phyloP scores from a whole-genome alignment of 2,113 vertebrate species.

The Dromas ardeola region DNA sequence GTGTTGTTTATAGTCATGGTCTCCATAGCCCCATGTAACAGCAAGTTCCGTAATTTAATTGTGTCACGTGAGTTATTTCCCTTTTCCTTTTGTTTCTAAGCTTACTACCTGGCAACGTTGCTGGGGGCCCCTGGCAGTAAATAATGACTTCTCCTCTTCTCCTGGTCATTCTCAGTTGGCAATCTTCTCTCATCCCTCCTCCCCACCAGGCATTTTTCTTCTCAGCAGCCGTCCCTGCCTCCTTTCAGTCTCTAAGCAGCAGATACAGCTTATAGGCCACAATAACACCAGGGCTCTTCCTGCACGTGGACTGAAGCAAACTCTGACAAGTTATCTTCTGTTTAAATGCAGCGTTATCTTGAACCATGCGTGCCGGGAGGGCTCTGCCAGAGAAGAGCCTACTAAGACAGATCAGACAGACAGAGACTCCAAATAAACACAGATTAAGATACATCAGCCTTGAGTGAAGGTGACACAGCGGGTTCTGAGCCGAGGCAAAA shows the following conservation, averaged over 20 bases:
- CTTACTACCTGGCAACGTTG: not conserved
- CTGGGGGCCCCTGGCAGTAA: not conserved
- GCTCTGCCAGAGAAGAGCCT: not conserved
- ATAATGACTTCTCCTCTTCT: not conserved
- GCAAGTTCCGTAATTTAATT: not conserved
- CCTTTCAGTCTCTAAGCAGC: not conserved
- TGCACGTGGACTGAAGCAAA: not conserved
- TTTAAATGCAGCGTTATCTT: not conserved
- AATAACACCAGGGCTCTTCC: not conserved
- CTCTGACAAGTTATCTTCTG: not conserved
- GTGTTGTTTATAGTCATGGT: rapidly evolving
- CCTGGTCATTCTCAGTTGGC: not conserved
- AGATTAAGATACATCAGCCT: not conserved
- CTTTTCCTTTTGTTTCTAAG: not conserved
- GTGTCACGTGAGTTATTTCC: rapidly evolving
- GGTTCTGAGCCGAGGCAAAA: not conserved
- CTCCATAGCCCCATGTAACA: not conserved
- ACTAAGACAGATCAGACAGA: not conserved
- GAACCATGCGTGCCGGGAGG: not conserved
- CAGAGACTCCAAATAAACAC: not conserved
- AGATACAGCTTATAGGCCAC: rapidly evolving
- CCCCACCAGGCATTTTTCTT: not conserved
- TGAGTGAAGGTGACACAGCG: not conserved
- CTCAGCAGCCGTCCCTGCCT: not conserved
- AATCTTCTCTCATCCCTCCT: not conserved